phyloP scores from a whole-genome alignment of 2,888 invertebrate species.

The Heliconius cydno region DNA sequence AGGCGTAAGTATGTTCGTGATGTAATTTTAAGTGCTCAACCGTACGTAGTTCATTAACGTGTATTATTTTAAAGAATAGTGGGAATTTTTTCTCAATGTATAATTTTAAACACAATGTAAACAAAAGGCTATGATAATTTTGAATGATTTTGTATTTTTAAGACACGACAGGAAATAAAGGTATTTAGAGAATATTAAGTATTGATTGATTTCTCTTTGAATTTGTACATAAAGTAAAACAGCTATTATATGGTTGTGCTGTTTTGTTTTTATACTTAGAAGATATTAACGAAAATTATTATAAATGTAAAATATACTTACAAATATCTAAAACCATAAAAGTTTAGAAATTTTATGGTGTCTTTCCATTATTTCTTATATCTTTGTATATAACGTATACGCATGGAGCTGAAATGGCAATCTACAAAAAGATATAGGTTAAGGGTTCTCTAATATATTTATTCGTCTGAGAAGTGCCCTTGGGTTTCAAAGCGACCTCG shows the following conservation, averaged over 20 bases:
- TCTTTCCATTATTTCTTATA: neutral
- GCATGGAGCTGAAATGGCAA: constrained; percentile 1
- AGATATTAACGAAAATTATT: neutral
- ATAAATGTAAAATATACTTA: neutral
- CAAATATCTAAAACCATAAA: neutral
- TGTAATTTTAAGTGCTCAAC: constrained; percentile 17
- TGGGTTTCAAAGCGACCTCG: constrained; percentile 30
- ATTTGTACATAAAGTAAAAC: neutral
- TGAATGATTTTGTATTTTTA: neutral
- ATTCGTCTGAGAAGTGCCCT: constrained; percentile 36
- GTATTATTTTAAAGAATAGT: constrained; percentile 2
- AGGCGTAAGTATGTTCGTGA: neutral
- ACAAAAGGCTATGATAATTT: neutral
- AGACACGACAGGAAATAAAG: neutral
- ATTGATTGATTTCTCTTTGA: neutral
- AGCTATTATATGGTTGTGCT: neutral
- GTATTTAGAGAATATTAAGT: neutral
- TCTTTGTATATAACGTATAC: neutral
- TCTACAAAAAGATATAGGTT: constrained; percentile 38
- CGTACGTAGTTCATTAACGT: neutral
- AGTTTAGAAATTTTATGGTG: neutral
- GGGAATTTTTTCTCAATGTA: neutral
- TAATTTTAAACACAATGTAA: neutral
- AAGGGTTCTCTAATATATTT: constrained; percentile 40
- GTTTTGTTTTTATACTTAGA: neutral